Evolutionary conservation across 1,140 invertebrate species (phyloP).

Genomic region (Papilio xuthus): DNA sequence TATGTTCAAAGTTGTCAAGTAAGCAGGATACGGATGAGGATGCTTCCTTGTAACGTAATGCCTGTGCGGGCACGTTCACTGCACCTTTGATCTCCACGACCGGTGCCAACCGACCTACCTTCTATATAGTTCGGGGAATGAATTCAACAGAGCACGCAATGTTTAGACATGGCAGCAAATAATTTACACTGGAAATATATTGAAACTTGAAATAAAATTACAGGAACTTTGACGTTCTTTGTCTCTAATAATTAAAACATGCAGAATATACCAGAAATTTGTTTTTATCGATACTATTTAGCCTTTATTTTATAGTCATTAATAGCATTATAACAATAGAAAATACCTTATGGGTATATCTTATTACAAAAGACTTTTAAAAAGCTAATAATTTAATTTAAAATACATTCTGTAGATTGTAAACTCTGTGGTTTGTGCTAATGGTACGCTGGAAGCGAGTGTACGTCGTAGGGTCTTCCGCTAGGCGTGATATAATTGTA

Average conservation of each 20-base stretch:
- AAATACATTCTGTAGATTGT: neutral
- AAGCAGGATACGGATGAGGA: slow-evolving; percentile 14
- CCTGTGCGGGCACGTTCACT: slow-evolving; percentile 48
- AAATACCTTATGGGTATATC: neutral
- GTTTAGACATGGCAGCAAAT: neutral
- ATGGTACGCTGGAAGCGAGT: slow-evolving; percentile 34
- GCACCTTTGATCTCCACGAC: slow-evolving; percentile 55
- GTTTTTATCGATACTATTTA: neutral
- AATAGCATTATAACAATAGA: neutral
- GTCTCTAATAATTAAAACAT: too few relatives aligned
- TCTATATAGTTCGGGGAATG: slow-evolving; percentile 42
- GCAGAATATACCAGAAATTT: too few relatives aligned
- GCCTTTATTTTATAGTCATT: neutral
- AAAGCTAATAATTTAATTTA: neutral
- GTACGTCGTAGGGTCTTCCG: slow-evolving; percentile 41
- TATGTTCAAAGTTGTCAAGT: slow-evolving; percentile 10
- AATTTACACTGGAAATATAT: neutral
- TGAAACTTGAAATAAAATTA: neutral
- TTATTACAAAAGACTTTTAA: neutral
- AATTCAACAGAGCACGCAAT: slow-evolving; percentile 27
- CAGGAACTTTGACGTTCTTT: too few relatives aligned
- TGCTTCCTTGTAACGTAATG: slow-evolving; percentile 27
- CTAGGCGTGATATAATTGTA: slow-evolving; percentile 50
- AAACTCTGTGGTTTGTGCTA: slow-evolving; percentile 31
- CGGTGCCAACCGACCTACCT: slow-evolving; percentile 27